phyloP scores from a whole-genome alignment of 2,113 vertebrate genomes.

The Cebidichthys violaceus region DNA sequence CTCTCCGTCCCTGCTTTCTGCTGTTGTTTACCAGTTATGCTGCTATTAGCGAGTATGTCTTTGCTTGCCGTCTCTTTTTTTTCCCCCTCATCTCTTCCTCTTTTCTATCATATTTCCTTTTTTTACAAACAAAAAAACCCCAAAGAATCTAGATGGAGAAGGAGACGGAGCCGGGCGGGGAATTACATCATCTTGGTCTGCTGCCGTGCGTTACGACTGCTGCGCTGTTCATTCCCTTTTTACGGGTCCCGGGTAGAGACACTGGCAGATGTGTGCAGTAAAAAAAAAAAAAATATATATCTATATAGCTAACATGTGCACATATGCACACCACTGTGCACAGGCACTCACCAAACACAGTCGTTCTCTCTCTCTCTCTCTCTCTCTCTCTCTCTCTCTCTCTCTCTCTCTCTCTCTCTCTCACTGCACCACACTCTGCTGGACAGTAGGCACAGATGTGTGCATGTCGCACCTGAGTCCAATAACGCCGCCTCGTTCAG shows the following conservation, averaged over 20 bases:
- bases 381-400: neutral
- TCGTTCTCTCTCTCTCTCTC: neutral
- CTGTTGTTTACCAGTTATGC: neutral
- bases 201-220: constrained; percentile 89
- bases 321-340: constrained; percentile 33
- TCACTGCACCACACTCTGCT: constrained; percentile 20
- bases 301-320: constrained; percentile 57
- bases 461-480: constrained; percentile 91
- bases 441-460: constrained; percentile 86
- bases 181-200: constrained; percentile 84
- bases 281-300: constrained; percentile 86
- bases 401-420: neutral
- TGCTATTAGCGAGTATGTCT: neutral
- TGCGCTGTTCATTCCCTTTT: constrained; percentile 86
- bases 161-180: constrained; percentile 66
- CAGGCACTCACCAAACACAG: constrained; percentile 1
- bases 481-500: constrained; percentile 87
- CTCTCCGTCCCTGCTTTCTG: neutral
- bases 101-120: constrained; percentile 12
- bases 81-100: neutral
- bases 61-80: neutral
- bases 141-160: neutral
- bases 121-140: constrained; percentile 7
- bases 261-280: constrained; percentile 93
- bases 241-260: constrained; percentile 91